Evolutionary conservation across 2,113 vertebrate species (phyloP).

Genomic region (Sinocyclocheilus grahami): DNA sequence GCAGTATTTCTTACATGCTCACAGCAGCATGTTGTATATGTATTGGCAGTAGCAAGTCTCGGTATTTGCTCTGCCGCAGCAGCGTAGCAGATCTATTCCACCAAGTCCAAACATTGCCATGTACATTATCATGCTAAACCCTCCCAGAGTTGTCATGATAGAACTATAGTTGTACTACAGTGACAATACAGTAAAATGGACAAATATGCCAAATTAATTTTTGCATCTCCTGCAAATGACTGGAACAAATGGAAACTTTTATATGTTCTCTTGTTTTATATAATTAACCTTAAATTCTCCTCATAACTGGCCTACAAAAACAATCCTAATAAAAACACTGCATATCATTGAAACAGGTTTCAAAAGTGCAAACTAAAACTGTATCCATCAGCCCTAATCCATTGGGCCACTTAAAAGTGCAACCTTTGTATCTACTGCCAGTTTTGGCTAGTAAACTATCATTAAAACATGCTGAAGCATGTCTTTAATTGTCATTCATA

Average conservation of each 20-base stretch:
- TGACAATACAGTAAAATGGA: neutral
- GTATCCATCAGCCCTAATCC: constrained; percentile 35
- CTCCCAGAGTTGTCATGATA: too few relatives aligned
- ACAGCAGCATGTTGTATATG: too few relatives aligned
- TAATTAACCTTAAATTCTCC: neutral
- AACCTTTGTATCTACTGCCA: constrained; percentile 20
- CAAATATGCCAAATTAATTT: neutral
- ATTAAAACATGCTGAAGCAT: constrained; percentile 50
- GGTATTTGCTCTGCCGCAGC: too few relatives aligned
- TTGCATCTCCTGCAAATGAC: neutral
- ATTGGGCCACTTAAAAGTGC: constrained; percentile 40
- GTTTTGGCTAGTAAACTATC: constrained; percentile 26
- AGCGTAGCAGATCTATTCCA: too few relatives aligned
- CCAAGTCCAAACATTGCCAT: too few relatives aligned
- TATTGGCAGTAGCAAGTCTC: too few relatives aligned
- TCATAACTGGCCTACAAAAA: neutral
- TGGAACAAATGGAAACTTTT: neutral
- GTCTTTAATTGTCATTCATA: constrained; percentile 47
- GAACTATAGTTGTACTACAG: neutral
- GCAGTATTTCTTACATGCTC: too few relatives aligned
- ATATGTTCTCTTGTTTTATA: neutral
- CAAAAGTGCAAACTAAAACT: constrained; percentile 12
- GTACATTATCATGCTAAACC: too few relatives aligned
- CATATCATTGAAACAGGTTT: neutral
- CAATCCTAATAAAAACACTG: too few relatives aligned